Evolutionary conservation across 2,113 vertebrate species (phyloP).

Genomic region (Chamaea fasciata): DNA sequence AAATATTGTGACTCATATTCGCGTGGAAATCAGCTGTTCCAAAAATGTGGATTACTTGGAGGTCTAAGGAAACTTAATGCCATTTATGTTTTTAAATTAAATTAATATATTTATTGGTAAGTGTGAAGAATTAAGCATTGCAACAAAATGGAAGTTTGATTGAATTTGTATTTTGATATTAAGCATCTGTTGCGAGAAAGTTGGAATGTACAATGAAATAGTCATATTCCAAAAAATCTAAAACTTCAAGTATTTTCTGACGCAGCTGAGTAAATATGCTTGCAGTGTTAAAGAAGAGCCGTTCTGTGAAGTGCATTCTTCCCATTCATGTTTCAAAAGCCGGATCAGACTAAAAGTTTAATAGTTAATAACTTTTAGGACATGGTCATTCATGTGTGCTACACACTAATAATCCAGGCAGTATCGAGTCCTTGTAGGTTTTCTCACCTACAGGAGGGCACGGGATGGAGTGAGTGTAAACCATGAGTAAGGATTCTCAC

Average conservation of each 20-base stretch:
- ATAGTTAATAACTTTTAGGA: background rate
- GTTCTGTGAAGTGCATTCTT: background rate
- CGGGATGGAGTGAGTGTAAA: background rate
- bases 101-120: background rate
- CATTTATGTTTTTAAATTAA: background rate
- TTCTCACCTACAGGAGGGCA: background rate
- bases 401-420: background rate
- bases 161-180: background rate
- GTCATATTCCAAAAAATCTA: background rate
- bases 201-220: background rate
- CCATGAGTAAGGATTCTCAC: background rate
- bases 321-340: background rate
- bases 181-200: background rate
- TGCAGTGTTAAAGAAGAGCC: background rate
- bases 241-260: background rate
- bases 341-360: background rate
- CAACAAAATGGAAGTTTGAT: background rate
- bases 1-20: conserved; percentile 28
- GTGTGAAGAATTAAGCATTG: background rate
- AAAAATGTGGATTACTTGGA: background rate
- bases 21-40: background rate
- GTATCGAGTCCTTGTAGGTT: background rate
- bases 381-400: background rate
- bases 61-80: background rate
- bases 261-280: background rate